These are phyloP conservation scores for Lithophane socia DNA, from an alignment of 2,888 invertebrate species.

Conservation along the genomic window DNA sequence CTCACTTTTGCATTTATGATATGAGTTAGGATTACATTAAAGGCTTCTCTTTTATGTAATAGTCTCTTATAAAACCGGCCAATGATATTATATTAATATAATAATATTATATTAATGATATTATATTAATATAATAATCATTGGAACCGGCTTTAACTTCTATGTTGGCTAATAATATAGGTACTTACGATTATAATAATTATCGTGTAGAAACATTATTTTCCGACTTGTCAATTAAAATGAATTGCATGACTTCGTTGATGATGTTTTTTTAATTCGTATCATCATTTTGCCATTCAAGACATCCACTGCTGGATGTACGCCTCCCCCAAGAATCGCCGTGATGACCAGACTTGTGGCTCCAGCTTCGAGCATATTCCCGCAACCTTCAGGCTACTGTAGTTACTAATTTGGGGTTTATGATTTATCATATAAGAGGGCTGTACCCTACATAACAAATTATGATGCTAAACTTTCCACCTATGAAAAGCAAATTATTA, in stretches of 20 bases:
- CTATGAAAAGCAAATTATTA: no score
- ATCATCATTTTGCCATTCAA: background rate
- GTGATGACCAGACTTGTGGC: background rate
- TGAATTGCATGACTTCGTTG: background rate
- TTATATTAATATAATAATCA: no score
- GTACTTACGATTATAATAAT: background rate
- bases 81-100: no score
- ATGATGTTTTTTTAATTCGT: background rate
- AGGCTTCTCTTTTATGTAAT: background rate
- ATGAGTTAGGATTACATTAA: no score
- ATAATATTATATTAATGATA: no score
- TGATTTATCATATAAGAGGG: no score
- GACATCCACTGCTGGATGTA: background rate
- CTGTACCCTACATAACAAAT: no score
- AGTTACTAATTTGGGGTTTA: no score
- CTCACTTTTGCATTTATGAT: no score
- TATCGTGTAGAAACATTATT: background rate
- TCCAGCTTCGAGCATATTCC: background rate
- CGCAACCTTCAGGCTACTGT: background rate
- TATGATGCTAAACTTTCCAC: background rate
- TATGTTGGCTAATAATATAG: background rate
- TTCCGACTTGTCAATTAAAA: background rate
- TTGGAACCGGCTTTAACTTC: no score
- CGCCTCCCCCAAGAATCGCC: background rate
- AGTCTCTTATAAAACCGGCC: background rate